Conservation (phyloP, 64 coral and sea anemone species). For the Montipora cactus region DNA sequence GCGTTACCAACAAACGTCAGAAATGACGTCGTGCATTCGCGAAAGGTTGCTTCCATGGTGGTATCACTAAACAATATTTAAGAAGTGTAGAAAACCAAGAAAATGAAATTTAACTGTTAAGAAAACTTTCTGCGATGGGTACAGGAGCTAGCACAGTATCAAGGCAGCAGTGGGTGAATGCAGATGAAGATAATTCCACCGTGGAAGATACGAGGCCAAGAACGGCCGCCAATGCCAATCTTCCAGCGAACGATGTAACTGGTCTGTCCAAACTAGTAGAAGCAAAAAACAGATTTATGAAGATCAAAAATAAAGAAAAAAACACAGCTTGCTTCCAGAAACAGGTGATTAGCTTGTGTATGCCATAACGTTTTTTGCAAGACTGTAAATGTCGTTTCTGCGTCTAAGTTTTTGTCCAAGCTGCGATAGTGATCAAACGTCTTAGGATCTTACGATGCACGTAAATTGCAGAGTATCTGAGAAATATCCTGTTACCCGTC, state of each 20-base stretch:
- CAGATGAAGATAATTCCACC: slow-evolving; percentile 70
- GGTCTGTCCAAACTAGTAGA: slow-evolving; percentile 90
- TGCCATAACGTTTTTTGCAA: neutral
- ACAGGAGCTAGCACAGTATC: slow-evolving; percentile 79
- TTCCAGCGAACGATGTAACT: slow-evolving; percentile 73
- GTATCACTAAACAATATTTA: slow-evolving; percentile 56
- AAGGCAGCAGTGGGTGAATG: slow-evolving; percentile 69
- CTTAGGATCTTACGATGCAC: no score
- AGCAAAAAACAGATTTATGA: slow-evolving; percentile 93
- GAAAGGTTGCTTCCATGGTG: slow-evolving; percentile 70
- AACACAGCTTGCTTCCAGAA: slow-evolving; percentile 72
- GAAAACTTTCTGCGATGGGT: slow-evolving; percentile 34
- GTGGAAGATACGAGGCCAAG: slow-evolving; percentile 36
- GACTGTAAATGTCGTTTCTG: neutral
- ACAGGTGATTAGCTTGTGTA: slow-evolving; percentile 51
- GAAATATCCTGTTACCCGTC: no score
- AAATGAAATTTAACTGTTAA: slow-evolving; percentile 10
- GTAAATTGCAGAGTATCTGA: no score
- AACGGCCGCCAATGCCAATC: slow-evolving; percentile 41
- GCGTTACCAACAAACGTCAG: neutral
- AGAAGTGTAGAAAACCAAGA: neutral
- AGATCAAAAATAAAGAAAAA: slow-evolving; percentile 90
- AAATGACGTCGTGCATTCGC: no score
- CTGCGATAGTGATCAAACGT: no score
- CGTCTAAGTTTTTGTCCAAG: no score